These are phyloP conservation scores for Tricholaema leucomelas DNA, from an alignment of 2,113 vertebrate genomes.

Conservation along the genomic window DNA sequence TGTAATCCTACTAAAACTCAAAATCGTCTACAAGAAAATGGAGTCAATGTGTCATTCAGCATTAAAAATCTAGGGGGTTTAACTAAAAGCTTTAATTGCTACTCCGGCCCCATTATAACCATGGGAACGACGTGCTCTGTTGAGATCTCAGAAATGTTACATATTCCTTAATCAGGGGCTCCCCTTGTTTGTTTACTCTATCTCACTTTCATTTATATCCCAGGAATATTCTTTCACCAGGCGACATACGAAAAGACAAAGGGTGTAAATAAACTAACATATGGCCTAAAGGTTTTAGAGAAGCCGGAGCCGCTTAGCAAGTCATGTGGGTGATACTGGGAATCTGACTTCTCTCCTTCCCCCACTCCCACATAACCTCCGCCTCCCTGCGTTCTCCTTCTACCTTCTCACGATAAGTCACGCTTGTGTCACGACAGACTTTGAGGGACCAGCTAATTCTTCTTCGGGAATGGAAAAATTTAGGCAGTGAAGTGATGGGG, in stretches of 20 bases:
- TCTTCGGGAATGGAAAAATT: neutral
- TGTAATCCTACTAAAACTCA: neutral
- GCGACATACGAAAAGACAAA: slow-evolving; percentile 16
- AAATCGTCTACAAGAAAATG: neutral
- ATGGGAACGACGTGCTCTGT: neutral
- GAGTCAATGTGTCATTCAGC: neutral
- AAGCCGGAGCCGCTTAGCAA: slow-evolving; percentile 55
- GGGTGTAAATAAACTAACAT: slow-evolving; percentile 63
- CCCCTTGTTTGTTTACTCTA: neutral
- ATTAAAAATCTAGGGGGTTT: neutral
- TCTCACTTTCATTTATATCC: neutral
- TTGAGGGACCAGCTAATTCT: neutral
- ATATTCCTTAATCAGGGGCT: neutral
- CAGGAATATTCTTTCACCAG: slow-evolving; percentile 22
- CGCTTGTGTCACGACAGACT: neutral
- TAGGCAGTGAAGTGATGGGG: neutral
- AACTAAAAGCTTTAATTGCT: slow-evolving; percentile 39
- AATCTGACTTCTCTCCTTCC: slow-evolving; percentile 29
- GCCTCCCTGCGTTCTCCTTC: neutral
- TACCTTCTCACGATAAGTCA: slow-evolving; percentile 24
- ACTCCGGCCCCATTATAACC: neutral
- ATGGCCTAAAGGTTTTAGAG: slow-evolving; percentile 58
- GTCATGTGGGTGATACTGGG: slow-evolving; percentile 26
- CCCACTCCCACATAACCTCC: neutral
- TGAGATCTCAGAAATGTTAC: slow-evolving; percentile 9